phyloP scores from a whole-genome alignment of 2,888 invertebrate species.

The Pseudanteris insignis region DNA sequence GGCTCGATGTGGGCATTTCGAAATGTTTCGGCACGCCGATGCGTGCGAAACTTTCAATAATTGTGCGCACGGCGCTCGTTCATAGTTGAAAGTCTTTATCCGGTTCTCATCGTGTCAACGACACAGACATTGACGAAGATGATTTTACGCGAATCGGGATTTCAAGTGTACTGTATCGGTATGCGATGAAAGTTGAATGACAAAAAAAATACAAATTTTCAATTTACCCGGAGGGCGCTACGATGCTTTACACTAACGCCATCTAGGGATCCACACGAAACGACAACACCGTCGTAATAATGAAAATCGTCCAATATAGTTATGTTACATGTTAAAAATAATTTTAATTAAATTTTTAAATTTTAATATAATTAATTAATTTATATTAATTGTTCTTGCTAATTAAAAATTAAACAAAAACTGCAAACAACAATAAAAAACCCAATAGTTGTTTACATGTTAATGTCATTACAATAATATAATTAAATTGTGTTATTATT shows the following conservation, averaged over 20 bases:
- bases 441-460: no score
- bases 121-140: conserved; percentile 26
- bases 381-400: no score
- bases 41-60: conserved; percentile 43
- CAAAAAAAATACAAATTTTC: no score
- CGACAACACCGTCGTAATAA: conserved; percentile 38
- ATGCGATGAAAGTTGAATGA: conserved; percentile 24
- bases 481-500: no score
- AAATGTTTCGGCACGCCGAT: conserved; percentile 15
- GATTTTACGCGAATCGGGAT: conserved; percentile 29
- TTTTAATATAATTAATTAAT: no score
- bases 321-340: no score
- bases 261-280: conserved; percentile 35
- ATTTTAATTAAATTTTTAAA: no score
- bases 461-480: no score
- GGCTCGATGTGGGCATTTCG: conserved; percentile 12
- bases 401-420: no score
- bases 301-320: conserved; percentile 48
- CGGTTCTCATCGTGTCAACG: conserved; percentile 37
- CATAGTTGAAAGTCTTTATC: conserved; percentile 44
- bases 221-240: conserved; percentile 3
- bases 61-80: conserved; percentile 17
- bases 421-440: no score
- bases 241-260: conserved; percentile 20
- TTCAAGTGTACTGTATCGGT: conserved; percentile 15